Conservation (phyloP, 2,797 vertebrate genomes). For the Brotula barbata region DNA sequence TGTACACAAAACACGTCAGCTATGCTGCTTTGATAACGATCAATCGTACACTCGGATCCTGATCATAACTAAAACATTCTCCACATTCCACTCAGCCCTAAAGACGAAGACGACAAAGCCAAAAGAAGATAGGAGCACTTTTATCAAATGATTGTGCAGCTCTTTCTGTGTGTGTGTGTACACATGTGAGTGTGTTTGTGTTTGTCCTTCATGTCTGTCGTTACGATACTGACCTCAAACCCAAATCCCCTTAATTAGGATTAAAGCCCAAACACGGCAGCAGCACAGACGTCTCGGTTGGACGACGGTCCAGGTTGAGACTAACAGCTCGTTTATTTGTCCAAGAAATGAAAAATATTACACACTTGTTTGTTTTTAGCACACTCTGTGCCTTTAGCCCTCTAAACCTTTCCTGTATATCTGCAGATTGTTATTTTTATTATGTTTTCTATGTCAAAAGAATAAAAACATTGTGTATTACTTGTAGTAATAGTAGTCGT, state of each 20-base stretch:
- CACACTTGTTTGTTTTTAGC: background rate
- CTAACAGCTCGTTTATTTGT: no score
- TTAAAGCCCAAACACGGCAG: conserved; percentile 62
- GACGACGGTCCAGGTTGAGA: no score
- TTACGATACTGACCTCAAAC: conserved; percentile 63
- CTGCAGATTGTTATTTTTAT: background rate
- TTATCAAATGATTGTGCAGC: conserved; percentile 8
- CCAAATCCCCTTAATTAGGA: conserved; percentile 73
- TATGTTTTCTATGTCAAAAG: no score
- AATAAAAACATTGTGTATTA: background rate
- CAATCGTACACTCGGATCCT: conserved; percentile 21
- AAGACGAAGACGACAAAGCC: no score
- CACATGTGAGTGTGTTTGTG: conserved; percentile 8
- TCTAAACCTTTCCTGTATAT: background rate
- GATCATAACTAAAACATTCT: conserved; percentile 15
- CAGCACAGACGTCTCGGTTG: conserved; percentile 14
- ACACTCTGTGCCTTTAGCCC: background rate
- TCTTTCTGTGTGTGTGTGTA: conserved; percentile 4
- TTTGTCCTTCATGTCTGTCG: conserved; percentile 24
- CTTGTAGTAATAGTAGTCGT: background rate
- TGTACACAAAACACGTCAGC: conserved; percentile 7
- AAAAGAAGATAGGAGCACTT: no score
- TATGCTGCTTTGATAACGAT: background rate
- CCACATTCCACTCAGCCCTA: conserved; percentile 26
- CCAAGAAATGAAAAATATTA: no score